These are phyloP conservation scores for Rallus crepitans DNA, from an alignment of 2,797 vertebrate genomes.

Conservation along the genomic window DNA sequence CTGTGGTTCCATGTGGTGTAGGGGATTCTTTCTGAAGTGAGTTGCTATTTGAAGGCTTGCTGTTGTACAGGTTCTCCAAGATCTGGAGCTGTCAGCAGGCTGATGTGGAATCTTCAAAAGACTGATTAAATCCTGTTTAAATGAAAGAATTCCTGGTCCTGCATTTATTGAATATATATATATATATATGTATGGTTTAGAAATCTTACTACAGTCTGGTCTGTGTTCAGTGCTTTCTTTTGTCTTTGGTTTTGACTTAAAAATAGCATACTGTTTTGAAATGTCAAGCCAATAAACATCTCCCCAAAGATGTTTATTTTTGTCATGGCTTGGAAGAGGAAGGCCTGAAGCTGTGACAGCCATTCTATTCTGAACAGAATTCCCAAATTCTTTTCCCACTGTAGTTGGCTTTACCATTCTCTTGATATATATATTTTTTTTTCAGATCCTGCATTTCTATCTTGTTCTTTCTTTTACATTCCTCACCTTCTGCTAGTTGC, in stretches of 20 bases:
- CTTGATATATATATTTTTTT: background rate
- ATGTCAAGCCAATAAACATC: constrained; percentile 38
- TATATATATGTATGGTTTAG: background rate
- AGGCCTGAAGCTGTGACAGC: background rate
- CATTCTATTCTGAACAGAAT: background rate
- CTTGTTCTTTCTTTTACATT: background rate
- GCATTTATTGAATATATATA: background rate
- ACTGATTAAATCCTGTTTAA: background rate
- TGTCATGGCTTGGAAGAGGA: constrained; percentile 6
- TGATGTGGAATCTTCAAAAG: background rate
- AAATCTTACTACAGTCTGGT: background rate
- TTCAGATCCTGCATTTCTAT: background rate
- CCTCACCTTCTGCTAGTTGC: background rate
- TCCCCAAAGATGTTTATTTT: constrained; percentile 1
- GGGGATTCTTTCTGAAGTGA: background rate
- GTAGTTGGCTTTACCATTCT: background rate
- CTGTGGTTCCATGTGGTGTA: background rate
- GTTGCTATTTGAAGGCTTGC: background rate
- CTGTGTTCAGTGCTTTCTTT: background rate
- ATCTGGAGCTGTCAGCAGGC: background rate
- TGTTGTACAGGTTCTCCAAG: background rate
- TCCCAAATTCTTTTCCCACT: background rate
- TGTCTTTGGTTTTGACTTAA: constrained; percentile 38
- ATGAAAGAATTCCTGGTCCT: background rate
- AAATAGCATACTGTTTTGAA: constrained; percentile 33